Evolutionary conservation across 2,797 vertebrate genomes (phyloP).

Genomic region (Kryptolebias ocellatus): DNA sequence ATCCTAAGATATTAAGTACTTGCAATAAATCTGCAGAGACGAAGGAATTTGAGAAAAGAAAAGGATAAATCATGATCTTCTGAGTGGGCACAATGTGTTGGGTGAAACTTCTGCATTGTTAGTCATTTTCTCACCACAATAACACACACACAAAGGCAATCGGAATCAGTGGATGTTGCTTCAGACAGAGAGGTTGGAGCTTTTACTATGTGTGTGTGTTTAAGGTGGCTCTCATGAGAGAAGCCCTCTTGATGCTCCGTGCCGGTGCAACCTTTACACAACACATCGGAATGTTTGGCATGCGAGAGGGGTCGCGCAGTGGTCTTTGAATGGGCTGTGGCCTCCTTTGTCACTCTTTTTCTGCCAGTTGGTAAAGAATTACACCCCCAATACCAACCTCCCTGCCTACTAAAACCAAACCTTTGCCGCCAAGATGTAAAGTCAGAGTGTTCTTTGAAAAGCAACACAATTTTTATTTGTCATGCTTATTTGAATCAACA

Average conservation of each 20-base stretch:
- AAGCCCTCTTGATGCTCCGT: slow-evolving; percentile 62
- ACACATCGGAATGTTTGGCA: slow-evolving; percentile 89
- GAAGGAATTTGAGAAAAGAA: neutral
- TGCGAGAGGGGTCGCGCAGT: slow-evolving; percentile 73
- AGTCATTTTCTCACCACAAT: slow-evolving; percentile 31
- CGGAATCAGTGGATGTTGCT: slow-evolving; percentile 17
- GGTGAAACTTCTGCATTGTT: slow-evolving; percentile 15
- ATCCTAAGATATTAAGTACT: neutral
- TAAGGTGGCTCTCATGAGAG: slow-evolving; percentile 76
- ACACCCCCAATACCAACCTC: slow-evolving; percentile 58
- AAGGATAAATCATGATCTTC: neutral
- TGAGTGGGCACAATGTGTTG: slow-evolving; percentile 12
- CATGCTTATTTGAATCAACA: slow-evolving; percentile 32
- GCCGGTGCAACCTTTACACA: slow-evolving; percentile 85
- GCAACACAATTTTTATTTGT: slow-evolving; percentile 39
- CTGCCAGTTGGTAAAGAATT: slow-evolving; percentile 76
- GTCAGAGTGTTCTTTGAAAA: slow-evolving; percentile 42
- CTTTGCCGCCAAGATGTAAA: slow-evolving; percentile 43
- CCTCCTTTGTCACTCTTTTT: slow-evolving; percentile 81
- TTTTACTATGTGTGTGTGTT: slow-evolving; percentile 63
- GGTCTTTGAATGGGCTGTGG: slow-evolving; percentile 82
- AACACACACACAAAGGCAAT: slow-evolving; percentile 17
- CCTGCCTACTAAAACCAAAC: slow-evolving; percentile 59
- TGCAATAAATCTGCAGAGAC: neutral
- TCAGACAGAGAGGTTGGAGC: slow-evolving; percentile 33